Evolutionary conservation across 2,797 vertebrate genomes (phyloP).

Genomic region (Clamator glandarius): DNA sequence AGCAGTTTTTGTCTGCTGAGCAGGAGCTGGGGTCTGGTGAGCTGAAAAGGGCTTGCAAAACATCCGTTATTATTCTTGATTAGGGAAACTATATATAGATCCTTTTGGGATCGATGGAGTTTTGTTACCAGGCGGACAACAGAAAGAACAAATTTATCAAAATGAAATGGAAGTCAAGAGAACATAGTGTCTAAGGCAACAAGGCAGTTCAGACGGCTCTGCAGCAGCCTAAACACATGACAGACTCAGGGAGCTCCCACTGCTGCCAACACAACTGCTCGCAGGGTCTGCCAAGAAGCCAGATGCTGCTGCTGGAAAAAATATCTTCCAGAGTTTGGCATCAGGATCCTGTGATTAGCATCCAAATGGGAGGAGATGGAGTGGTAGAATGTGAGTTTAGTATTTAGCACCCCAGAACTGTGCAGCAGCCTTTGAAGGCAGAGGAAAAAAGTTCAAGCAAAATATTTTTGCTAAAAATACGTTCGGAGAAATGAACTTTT

Average conservation of each 20-base stretch:
- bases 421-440: constrained; percentile 77
- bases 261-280: constrained; percentile 78
- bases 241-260: constrained; percentile 75
- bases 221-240: constrained; percentile 80
- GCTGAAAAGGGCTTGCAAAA: background rate
- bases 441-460: constrained; percentile 78
- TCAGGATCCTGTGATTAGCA: constrained; percentile 74
- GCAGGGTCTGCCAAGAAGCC: constrained; percentile 76
- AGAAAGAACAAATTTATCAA: constrained; percentile 15
- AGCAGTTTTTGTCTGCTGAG: background rate
- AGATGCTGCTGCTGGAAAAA: constrained; percentile 84
- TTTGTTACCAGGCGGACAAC: background rate
- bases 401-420: constrained; percentile 77
- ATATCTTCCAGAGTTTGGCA: constrained; percentile 83
- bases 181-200: constrained; percentile 72
- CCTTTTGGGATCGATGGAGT: background rate
- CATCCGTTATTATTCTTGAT: background rate
- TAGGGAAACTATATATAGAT: background rate
- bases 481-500: constrained; percentile 69
- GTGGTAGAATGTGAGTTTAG: constrained; percentile 74
- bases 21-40: background rate
- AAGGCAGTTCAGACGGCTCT: constrained; percentile 70
- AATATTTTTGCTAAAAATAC: constrained; percentile 83
- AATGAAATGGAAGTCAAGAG: constrained; percentile 51
- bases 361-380: constrained; percentile 77